phyloP scores from a whole-genome alignment of 2,888 invertebrate species.

The Pseudococcus viburni region DNA sequence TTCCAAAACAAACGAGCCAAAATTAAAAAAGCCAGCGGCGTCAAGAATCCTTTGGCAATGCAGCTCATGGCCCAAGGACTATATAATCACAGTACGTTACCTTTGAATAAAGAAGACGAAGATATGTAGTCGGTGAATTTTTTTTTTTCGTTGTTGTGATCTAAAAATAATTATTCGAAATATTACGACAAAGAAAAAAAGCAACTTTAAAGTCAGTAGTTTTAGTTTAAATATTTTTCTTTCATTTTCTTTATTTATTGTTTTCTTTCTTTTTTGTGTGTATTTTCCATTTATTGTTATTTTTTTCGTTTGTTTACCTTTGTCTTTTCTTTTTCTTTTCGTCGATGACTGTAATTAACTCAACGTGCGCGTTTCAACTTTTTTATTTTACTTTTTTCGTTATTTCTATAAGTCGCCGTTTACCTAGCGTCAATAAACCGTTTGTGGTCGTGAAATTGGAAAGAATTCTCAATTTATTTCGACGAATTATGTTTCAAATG shows the following conservation, averaged over 20 bases:
- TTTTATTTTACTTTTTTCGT: conserved; percentile 13
- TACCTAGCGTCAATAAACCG: not conserved
- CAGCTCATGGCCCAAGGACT: conserved; percentile 95
- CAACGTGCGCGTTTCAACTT: conserved; percentile 32
- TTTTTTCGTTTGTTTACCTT: conserved; percentile 42
- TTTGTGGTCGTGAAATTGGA: conserved; percentile 20
- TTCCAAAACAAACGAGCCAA: conserved; percentile 98
- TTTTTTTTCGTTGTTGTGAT: conserved; percentile 42
- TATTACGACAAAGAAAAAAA: conserved; percentile 33
- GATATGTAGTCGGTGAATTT: conserved; percentile 71
- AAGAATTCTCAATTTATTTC: not conserved
- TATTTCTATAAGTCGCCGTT: conserved; percentile 10
- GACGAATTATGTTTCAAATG: not conserved
- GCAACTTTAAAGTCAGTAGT: conserved; percentile 31
- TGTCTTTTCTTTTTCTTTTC: conserved; percentile 17
- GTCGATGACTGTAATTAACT: conserved; percentile 41
- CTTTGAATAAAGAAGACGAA: conserved; percentile 84
- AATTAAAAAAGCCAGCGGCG: conserved; percentile 91
- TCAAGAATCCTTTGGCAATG: conserved; percentile 87
- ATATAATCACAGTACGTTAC: conserved; percentile 89
- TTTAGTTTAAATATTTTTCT: conserved; percentile 57
- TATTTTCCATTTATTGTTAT: conserved; percentile 47
- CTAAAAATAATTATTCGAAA: conserved; percentile 8
- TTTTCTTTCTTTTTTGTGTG: conserved; percentile 56
- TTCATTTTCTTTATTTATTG: conserved; percentile 62